Evolutionary conservation across 2,113 vertebrate species (phyloP), one percentile per base, ranked within the genome.

Genomic region (Ranitomeya imitator): DNA sequence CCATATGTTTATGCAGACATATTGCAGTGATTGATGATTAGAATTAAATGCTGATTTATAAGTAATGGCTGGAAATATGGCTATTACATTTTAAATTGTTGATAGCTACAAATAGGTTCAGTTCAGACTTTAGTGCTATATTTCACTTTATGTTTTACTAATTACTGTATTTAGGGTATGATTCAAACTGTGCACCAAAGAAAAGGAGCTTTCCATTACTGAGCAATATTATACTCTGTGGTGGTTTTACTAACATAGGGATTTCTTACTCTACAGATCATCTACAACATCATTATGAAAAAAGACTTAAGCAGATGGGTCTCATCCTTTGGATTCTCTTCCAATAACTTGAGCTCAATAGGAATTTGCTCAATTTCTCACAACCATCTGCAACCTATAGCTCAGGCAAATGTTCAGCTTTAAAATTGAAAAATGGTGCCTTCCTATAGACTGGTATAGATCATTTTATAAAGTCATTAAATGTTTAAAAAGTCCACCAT

Each of bases 311-410:
- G 73, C 73, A 76, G 37, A 76, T 76, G 37, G 37, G 16, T 76
- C 16, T 76, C 18, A 76, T 51, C 73, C 45, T 76, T 76, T 52
- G 2, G 18, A 76, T 76, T 51, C 18, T 52, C 45, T 74, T 74
- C 15, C 51, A 45, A 74, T 45, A 74, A 19, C 71, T 74, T 74
- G 45, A 45, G 37, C 16, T 45, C 31, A 74, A 37, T 45, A 19
- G 31, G 37, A 37, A 74, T 74, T 74, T 74, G 71, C 31, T 74
- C 71, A 74, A 15, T 45, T 51, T 74, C 71, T 37, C 71, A 74
- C 31, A 74, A 74, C 31, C 71, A 74, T 74, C 31, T 74, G 37
- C 7, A 74, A 45, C 37, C 31, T 19, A 45, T 74, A 74, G 51
- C 15, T 45, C 37, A 74, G 37, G 14, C 71, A 74, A 74, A 74